Evolutionary conservation across 2,113 vertebrate genomes (phyloP), one percentile per base, ranked within the genome.

Genomic region (Barbus barbus): DNA sequence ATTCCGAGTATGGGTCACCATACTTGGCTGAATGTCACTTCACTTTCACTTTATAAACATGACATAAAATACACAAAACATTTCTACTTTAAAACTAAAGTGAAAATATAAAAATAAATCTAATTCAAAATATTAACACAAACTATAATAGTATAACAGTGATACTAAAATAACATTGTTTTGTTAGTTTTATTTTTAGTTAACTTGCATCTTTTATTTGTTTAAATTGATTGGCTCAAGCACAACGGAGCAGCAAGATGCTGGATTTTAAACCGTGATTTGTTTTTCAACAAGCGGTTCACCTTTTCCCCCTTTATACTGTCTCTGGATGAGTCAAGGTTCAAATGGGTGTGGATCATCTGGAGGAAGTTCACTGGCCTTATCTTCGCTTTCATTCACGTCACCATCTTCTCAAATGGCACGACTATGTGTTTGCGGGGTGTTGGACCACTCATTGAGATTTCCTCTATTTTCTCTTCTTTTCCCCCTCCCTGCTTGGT

Each of bases 391-490:
- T 83, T 46, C 48, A 77, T 78, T 83, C 51, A 77, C 56, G 73
- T 85, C 83, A 72, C 76, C 31, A 24, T 82, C 38, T 58, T 82
- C 73, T 82, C 41, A 71, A 82, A 71, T 82, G 83, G 86, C 78
- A 78, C 7, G 75, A 65, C 83, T 44, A 33, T 11, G 51, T 36
- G 51, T 73, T 85, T 38, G 69, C 31, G 11, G 77, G 84, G 67
- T 73, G 69, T 79, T 46, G 38, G 77, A 60, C 77, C 56, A 38
- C 83, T 84, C 83, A n/a, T n/a, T 69, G 77, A 85, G 65, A 24
- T 78, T 53, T 81, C 58, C 16, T 84, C 76, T 46, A n/a, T 81
- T 72, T 81, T 78, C 14, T 81, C 63, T 81, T 78, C 14, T 41
- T 48, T 63, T 24, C 22, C 81, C 11, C 67, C 26, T 65, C 48